phyloP scores from a whole-genome alignment of 2,797 vertebrate genomes.

The Megaceryle alcyon region DNA sequence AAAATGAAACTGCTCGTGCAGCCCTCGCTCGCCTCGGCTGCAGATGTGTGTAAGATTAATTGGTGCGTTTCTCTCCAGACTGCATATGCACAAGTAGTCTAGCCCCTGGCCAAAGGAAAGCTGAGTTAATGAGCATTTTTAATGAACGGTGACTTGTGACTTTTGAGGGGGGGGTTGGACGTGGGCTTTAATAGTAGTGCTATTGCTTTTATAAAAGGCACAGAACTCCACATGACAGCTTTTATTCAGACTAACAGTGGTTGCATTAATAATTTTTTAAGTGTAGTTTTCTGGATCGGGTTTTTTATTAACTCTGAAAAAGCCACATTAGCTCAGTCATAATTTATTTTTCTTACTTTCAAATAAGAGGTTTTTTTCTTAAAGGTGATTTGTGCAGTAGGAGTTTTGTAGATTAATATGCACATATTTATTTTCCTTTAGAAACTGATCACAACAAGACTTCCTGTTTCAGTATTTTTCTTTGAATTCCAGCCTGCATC shows the following conservation, averaged over 20 bases:
- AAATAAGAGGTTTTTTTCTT: background rate
- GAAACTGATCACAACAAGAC: background rate
- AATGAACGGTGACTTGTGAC: constrained; percentile 58
- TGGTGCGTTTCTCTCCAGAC: constrained; percentile 9
- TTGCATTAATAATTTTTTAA: constrained; percentile 23
- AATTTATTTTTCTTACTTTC: background rate
- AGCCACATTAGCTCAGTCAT: background rate
- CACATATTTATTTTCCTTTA: background rate
- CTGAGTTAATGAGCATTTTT: constrained; percentile 66
- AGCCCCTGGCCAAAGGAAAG: constrained; percentile 45
- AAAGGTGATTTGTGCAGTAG: background rate
- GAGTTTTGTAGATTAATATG: background rate
- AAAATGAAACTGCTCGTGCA: constrained; percentile 31
- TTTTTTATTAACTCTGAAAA: background rate
- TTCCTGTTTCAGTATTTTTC: background rate
- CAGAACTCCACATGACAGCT: background rate
- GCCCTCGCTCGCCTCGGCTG: constrained; percentile 13
- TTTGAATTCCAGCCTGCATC: background rate
- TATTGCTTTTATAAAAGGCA: background rate
- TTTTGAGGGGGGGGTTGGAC: constrained; percentile 1
- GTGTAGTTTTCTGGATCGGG: background rate
- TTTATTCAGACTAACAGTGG: background rate
- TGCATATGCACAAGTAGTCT: constrained; percentile 18
- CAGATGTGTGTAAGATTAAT: constrained; percentile 58
- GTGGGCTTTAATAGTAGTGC: background rate